Conservation (phyloP, 53 echinoderm and acorn worm species). For the Astropecten irregularis region DNA sequence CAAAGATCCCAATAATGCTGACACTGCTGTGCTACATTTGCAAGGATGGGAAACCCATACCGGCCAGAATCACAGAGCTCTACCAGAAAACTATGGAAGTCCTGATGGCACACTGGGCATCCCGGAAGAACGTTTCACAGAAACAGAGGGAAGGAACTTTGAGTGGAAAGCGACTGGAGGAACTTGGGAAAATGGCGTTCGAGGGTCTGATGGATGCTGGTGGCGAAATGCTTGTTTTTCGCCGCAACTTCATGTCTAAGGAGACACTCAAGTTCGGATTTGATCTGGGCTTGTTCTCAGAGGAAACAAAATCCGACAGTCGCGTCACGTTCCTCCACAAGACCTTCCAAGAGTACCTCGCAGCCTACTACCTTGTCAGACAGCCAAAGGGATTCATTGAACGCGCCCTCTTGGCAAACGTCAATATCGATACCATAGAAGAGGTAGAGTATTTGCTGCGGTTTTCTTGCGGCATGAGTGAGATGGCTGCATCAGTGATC, state of each 20-base stretch:
- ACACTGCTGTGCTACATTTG: background rate
- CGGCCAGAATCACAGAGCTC: background rate
- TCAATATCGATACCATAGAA: background rate
- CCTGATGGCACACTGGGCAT: background rate
- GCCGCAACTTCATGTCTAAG: background rate
- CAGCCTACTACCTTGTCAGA: background rate
- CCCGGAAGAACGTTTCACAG: background rate
- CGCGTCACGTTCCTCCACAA: background rate
- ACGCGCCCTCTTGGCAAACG: background rate
- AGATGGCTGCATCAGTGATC: background rate
- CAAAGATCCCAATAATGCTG: conserved; percentile 30
- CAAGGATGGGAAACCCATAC: background rate
- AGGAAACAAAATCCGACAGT: background rate
- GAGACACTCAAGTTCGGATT: background rate
- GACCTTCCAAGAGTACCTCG: background rate
- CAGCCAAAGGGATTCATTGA: background rate
- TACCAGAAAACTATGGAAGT: background rate
- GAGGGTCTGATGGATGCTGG: background rate
- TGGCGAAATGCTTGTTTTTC: background rate
- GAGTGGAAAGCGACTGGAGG: background rate
- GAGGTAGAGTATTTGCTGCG: conserved; percentile 1
- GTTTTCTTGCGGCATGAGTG: conserved; percentile 2
- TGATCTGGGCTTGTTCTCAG: background rate
- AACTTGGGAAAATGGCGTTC: background rate
- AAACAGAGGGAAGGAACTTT: too few species aligned